Conservation (phyloP, 2,888 invertebrate genomes). For the Noctua pronuba region DNA sequence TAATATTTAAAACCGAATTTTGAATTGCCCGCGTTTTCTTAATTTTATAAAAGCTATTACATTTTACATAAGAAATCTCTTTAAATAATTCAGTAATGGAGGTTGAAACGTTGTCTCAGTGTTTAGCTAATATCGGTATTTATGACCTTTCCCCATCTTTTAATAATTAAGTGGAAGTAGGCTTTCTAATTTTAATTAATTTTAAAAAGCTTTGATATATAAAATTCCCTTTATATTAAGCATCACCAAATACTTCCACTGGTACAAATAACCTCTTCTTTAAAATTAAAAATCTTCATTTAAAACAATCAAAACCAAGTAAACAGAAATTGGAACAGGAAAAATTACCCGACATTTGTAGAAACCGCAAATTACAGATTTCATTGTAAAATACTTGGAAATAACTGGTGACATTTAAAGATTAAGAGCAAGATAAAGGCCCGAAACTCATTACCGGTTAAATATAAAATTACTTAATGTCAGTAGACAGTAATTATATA, state of each 20-base stretch:
- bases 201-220: neutral
- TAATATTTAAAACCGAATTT: neutral
- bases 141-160: neutral
- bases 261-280: neutral
- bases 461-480: conserved; percentile 9
- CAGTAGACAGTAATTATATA: conserved; percentile 17
- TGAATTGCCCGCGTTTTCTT: neutral
- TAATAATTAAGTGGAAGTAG: neutral
- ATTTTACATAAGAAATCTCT: neutral
- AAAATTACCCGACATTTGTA: neutral
- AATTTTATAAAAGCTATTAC: neutral
- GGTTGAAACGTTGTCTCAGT: neutral
- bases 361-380: conserved; percentile 17
- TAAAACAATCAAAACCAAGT: neutral
- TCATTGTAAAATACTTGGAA: conserved; percentile 24
- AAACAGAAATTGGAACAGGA: conserved; percentile 20
- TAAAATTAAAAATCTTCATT: neutral
- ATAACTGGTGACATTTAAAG: conserved; percentile 37
- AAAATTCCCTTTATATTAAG: neutral
- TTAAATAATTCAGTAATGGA: neutral
- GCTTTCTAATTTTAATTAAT: neutral
- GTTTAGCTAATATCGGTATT: neutral
- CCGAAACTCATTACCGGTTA: neutral
- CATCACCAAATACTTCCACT: neutral
- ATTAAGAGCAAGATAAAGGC: neutral